Base-by-base conservation (phyloP, 2,888 invertebrate genomes). In the Zhengitettix transpicula region DNA sequence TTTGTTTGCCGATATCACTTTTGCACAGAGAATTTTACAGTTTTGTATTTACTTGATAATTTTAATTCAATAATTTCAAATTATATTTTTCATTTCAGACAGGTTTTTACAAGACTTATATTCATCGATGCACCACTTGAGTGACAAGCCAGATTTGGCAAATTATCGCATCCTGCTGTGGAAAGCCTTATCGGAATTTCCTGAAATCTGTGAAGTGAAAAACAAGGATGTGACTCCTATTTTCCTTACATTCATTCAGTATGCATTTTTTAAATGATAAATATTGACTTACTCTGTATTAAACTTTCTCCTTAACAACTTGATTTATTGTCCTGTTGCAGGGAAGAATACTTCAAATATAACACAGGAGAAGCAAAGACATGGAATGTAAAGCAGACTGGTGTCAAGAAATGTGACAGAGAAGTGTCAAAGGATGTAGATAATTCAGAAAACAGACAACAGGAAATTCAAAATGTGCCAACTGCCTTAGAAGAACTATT, bases 151-250 rank as follows among this genome's bases (percentile, higher is more conserved):
- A 1, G 89, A 92, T 75, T 79, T 80, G 66, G 73, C 77, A 10
- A 89, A 90, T 71, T 88, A 88, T 70, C 81, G 93, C 65, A 77
- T 84, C 64, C 76, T 91, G 58, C 71, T 96, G n/a, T 87, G 93
- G 83, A 85, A 87, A 72, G 78, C 84, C 28, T 82, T 95, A 81
- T 75, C 78, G 0, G 75, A 78, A 64, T 87, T 92, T 69, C 78
- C 87, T 7, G 81, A 84, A 63, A 76, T 89, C 12, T 86, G 85
- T 67, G 92, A 94, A 73, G 77, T 82, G 1, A 87, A 83, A 71
- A 93, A 92, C 67, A 80, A 86, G 56, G 87, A 90, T 70, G 73
- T 94, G 16, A 84, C 89, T 0, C 80, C 83, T 8, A 68, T 93
- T n/a, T 85, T 97, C 66, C 75, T 95, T 57, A 78, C 81, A 62